Base-by-base conservation (phyloP, 1,140 invertebrate genomes). In the Drosophila persimilis region DNA sequence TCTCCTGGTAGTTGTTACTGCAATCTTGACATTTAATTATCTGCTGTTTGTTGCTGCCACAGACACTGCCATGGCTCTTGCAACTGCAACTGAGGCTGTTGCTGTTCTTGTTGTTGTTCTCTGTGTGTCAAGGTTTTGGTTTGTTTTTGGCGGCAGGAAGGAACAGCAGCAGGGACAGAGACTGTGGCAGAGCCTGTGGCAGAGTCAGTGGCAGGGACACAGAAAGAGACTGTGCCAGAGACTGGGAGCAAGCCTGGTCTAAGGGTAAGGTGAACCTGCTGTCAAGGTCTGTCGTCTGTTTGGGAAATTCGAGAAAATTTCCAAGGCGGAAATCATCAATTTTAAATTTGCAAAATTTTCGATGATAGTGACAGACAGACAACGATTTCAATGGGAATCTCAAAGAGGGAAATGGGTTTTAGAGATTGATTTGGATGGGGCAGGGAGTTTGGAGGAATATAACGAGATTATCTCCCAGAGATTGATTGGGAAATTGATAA, bases 11-110 rank as follows among this genome's bases (percentile, higher is more conserved):
- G 48, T 50, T 75, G 55, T 67, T 53, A 67, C 58, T 79, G 59
- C 56, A 80, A 44, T 79, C 77, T 80, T 80, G 77, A 80, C 77
- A 80, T 80, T 80, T 80, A 80, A 80, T 80, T 80, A 80, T 80
- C 77, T 67, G 62, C 57, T 39, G 62, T 52, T 63, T 64, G 69
- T 51, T 63, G 47, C 29, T 47, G 60, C 17, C 41, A n/a, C 43
- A 26, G 54, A 15, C 44, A 22, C 24, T 46, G 22, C 24, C 24
- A 39, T 39, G 11, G 35, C 35, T 39, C 35, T 39, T 13, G 35
- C 35, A 39, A 4, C 29, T 75, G 72, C 55, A 56, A 54, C 29
- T 55, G 31, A 7, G 56, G 39, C 52, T 57, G 51, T 47, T 57
- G 43, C 46, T 56, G 44, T 48, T 67, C 45, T 51, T 53, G 6